These are phyloP conservation scores for Lagorchestes hirsutus DNA, from an alignment of 2,797 vertebrate genomes.

Conservation along the genomic window DNA sequence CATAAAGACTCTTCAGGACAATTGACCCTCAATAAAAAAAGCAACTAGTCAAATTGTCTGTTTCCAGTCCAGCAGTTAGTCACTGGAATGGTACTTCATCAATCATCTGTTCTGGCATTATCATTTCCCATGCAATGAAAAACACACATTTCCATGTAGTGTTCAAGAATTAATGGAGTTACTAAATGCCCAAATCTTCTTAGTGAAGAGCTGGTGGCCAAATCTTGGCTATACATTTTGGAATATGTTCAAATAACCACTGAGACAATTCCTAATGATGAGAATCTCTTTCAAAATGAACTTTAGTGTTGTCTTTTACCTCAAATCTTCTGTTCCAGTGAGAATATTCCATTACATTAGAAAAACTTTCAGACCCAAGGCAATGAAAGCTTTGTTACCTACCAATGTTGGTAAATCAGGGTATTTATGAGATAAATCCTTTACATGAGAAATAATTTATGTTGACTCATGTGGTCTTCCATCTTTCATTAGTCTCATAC, in stretches of 20 bases:
- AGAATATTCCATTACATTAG: neutral
- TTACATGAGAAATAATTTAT: neutral
- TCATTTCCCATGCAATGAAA: neutral
- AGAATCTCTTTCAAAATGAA: conserved; percentile 41
- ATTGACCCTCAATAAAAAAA: neutral
- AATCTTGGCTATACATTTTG: conserved; percentile 31
- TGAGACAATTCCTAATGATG: neutral
- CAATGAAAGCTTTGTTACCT: conserved; percentile 2
- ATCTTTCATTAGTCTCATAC: neutral
- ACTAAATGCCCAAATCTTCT: conserved; percentile 18
- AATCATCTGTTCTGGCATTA: neutral
- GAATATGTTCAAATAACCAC: conserved; percentile 30
- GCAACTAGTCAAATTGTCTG: neutral
- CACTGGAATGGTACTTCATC: neutral
- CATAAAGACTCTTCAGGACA: neutral
- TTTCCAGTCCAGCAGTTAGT: neutral
- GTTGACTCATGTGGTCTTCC: neutral
- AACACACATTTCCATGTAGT: neutral
- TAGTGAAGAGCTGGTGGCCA: conserved; percentile 21
- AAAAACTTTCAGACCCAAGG: neutral
- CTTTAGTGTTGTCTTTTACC: neutral
- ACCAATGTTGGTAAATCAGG: neutral
- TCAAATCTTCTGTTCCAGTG: neutral
- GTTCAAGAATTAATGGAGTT: neutral
- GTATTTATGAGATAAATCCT: neutral